phyloP scores from a whole-genome alignment of 2,113 vertebrate genomes.

The Pseudolaguvia tuberculata region DNA sequence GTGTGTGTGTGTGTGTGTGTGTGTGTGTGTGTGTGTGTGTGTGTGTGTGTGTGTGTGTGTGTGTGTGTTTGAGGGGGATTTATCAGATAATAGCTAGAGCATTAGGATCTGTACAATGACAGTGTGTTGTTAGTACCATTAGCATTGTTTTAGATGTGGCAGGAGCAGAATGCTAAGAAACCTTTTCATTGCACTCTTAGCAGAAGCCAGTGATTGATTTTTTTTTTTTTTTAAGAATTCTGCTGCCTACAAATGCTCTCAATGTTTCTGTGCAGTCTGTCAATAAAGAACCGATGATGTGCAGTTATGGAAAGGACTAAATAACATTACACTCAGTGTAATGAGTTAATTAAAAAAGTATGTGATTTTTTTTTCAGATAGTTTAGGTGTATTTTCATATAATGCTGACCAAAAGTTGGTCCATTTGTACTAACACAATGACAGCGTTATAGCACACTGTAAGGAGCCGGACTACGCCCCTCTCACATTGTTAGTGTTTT shows the following conservation, averaged over 20 bases:
- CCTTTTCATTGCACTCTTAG: conserved; percentile 10
- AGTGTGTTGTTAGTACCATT: conserved; percentile 45
- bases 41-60: conserved; percentile 1
- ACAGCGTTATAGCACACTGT: neutral
- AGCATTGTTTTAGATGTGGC: conserved; percentile 43
- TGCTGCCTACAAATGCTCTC: conserved; percentile 32
- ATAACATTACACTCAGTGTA: conserved; percentile 2
- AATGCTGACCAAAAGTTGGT: neutral
- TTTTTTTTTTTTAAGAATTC: conserved; percentile 45
- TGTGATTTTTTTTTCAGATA: neutral
- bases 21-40: too few relatives aligned
- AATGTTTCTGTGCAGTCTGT: conserved; percentile 38
- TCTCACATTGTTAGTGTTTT: too few relatives aligned
- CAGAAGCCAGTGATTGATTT: conserved; percentile 45
- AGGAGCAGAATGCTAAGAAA: conserved; percentile 46
- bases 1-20: too few relatives aligned
- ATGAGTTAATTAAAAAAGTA: conserved; percentile 5
- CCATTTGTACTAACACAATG: neutral
- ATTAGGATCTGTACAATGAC: conserved; percentile 40
- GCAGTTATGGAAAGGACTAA: neutral
- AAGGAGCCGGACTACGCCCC: too few relatives aligned
- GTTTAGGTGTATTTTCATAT: neutral
- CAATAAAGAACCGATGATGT: conserved; percentile 37
- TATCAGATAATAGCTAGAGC: conserved; percentile 28
- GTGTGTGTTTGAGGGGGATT: neutral